Conservation (phyloP, 2,888 invertebrate genomes). For the Alloplasta piceator region DNA sequence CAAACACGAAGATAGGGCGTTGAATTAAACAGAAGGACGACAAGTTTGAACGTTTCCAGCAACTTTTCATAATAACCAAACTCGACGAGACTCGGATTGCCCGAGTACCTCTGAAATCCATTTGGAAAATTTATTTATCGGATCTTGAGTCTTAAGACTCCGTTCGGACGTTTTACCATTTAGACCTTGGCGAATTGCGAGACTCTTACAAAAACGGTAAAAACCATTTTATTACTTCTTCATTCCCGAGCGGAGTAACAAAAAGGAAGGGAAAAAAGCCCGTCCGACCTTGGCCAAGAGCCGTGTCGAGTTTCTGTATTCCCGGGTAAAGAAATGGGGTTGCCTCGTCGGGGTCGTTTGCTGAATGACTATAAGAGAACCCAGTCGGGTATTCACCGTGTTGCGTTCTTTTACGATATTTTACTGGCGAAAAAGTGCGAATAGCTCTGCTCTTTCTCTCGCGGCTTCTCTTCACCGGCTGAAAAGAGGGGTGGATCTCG, state of each 20-base stretch:
- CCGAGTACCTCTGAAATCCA: too few species aligned
- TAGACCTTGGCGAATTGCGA: too few species aligned
- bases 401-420: constrained; percentile 70
- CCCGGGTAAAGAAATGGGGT: constrained; percentile 52
- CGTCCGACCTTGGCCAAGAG: constrained; percentile 51
- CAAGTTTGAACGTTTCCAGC: constrained; percentile 78
- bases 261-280: constrained; percentile 18
- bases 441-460: constrained; percentile 35
- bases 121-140: too few species aligned
- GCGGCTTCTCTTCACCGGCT: not conserved
- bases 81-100: too few species aligned
- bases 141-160: too few species aligned
- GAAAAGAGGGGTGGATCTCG: constrained; percentile 38
- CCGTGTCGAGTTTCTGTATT: constrained; percentile 38
- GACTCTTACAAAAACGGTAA: too few species aligned
- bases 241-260: not conserved
- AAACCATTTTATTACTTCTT: too few species aligned
- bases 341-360: constrained; percentile 43
- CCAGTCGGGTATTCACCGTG: constrained; percentile 58
- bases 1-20: constrained; percentile 77
- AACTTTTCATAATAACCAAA: constrained; percentile 68
- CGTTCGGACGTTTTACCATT: too few species aligned
- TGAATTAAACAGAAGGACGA: constrained; percentile 79
- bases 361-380: constrained; percentile 38
- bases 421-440: constrained; percentile 69